These are phyloP conservation scores for Brotula barbata DNA, from an alignment of 2,797 vertebrate genomes.

Conservation along the genomic window DNA sequence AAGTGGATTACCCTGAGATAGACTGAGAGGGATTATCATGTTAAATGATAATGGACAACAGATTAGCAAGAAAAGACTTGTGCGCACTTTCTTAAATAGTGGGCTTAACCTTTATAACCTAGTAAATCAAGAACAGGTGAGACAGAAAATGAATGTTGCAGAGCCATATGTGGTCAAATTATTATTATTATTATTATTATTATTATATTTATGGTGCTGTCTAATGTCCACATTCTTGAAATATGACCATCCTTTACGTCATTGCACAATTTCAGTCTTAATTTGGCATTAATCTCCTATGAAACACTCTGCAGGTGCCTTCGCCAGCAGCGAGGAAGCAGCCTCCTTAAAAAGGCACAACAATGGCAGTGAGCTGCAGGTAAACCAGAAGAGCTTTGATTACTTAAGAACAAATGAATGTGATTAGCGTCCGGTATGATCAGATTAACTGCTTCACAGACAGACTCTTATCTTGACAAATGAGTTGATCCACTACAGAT, in stretches of 20 bases:
- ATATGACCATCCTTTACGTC: no score
- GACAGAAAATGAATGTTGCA: not conserved
- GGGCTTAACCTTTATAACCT: slow-evolving; percentile 60
- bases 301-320: no score
- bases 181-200: not conserved
- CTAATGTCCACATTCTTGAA: no score
- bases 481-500: slow-evolving; percentile 29
- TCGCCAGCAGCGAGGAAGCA: not conserved
- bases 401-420: not conserved
- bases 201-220: no score
- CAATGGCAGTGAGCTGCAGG: not conserved
- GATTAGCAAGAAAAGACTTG: slow-evolving; percentile 62
- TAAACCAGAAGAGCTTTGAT: not conserved
- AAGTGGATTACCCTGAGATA: slow-evolving; percentile 64
- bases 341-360: slow-evolving; percentile 1
- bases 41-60: slow-evolving; percentile 55
- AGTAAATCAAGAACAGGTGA: slow-evolving; percentile 13
- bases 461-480: slow-evolving; percentile 21
- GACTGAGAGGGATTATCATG: slow-evolving; percentile 58
- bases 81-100: slow-evolving; percentile 36
- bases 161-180: not conserved
- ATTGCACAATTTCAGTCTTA: not conserved
- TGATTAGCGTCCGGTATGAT: slow-evolving; percentile 6
- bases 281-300: not conserved
- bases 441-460: slow-evolving; percentile 25